Evolutionary conservation across 2,888 invertebrate genomes (phyloP).

Genomic region (Acanthococcus lagerstroemiae): DNA sequence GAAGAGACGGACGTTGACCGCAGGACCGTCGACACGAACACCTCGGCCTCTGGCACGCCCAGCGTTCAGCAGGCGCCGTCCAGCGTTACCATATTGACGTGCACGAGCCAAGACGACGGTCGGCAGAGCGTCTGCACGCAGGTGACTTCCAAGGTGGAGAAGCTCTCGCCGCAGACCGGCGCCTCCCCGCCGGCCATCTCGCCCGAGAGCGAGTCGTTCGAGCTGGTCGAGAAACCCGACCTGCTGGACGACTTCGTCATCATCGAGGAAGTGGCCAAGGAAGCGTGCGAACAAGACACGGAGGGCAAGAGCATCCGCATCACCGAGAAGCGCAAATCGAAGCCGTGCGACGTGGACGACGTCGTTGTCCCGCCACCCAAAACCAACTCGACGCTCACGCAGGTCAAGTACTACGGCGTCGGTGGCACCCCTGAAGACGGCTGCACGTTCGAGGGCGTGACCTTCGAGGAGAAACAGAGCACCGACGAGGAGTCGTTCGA

Average conservation of each 20-base stretch:
- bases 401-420: constrained; percentile 44
- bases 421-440: constrained; percentile 39
- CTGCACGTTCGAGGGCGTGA: constrained; percentile 48
- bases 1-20: constrained; percentile 39
- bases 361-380: constrained; percentile 59
- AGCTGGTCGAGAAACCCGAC: constrained; percentile 76
- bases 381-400: constrained; percentile 45
- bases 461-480: constrained; percentile 58
- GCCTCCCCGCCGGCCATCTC: neutral
- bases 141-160: constrained; percentile 48
- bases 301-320: constrained; percentile 74
- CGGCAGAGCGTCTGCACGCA: constrained; percentile 48
- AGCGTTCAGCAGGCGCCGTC: constrained; percentile 40
- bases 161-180: neutral
- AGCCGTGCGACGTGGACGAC: constrained; percentile 60
- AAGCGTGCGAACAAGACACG: constrained; percentile 69
- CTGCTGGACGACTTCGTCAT: constrained; percentile 73
- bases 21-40: constrained; percentile 38
- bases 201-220: constrained; percentile 63
- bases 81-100: constrained; percentile 47
- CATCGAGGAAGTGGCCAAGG: constrained; percentile 77
- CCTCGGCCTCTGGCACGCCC: neutral
- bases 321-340: constrained; percentile 42
- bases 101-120: constrained; percentile 45
- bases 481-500: constrained; percentile 41